phyloP scores from a whole-genome alignment of 2,888 invertebrate genomes.

The Eupeodes luniger region DNA sequence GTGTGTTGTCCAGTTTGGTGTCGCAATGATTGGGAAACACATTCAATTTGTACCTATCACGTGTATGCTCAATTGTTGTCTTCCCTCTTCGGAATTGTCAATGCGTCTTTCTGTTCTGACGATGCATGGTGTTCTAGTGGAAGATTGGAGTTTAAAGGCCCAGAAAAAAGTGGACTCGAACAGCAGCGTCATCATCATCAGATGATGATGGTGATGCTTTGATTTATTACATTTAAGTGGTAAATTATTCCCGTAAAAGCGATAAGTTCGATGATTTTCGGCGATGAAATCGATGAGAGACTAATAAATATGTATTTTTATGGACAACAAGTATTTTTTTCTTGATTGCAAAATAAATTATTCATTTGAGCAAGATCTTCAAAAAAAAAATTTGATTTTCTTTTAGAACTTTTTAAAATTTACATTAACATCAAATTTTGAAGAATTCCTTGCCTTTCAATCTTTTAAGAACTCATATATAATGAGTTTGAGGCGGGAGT shows the following conservation, averaged over 20 bases:
- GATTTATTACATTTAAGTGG: constrained; percentile 67
- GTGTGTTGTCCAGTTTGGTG: constrained; percentile 68
- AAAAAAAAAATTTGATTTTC: neutral
- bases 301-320: constrained; percentile 44
- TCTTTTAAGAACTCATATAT: too few species aligned
- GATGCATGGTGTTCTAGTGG: too few species aligned
- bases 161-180: constrained; percentile 1
- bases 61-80: constrained; percentile 71
- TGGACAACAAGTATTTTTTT: constrained; percentile 17
- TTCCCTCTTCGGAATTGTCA: constrained; percentile 25
- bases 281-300: constrained; percentile 41
- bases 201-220: constrained; percentile 66
- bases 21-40: constrained; percentile 65
- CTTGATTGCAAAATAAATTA: constrained; percentile 18
- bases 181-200: neutral
- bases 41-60: constrained; percentile 75
- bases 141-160: too few species aligned
- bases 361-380: constrained; percentile 7
- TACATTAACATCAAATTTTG: too few species aligned
- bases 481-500: too few species aligned
- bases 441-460: too few species aligned
- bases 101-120: constrained; percentile 7
- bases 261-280: constrained; percentile 65
- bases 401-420: neutral
- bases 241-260: constrained; percentile 70